A percentile compares a stretch with the other conserved stretches of the same genome.
Evolutionary conservation across 2,888 invertebrate species (phyloP).

Genomic region (Bugulina stolonifera): DNA sequence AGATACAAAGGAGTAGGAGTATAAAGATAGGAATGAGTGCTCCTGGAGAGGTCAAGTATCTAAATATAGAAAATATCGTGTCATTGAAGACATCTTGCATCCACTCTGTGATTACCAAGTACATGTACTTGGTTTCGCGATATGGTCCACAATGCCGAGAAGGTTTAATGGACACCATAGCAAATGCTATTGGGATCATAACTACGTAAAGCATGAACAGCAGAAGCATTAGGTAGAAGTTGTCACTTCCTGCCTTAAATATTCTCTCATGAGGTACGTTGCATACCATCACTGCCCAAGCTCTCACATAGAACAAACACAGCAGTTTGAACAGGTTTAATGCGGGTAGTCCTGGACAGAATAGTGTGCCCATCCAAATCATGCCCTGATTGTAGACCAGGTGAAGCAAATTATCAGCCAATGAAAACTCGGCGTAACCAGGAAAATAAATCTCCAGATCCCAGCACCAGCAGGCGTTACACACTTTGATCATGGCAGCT

Average conservation of each 20-base stretch:
- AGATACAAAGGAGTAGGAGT: conserved; percentile 80
- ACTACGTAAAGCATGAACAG: conserved; percentile 90
- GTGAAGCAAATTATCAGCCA: conserved; percentile 93
- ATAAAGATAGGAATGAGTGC: conserved; percentile 86
- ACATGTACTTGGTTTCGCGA: conserved; percentile 59
- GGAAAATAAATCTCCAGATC: conserved; percentile 92
- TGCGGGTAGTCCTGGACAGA: conserved; percentile 84
- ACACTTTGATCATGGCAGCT: conserved; percentile 80
- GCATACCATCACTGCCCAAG: conserved; percentile 93
- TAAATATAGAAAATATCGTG: conserved; percentile 57
- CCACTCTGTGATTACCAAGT: conserved; percentile 73
- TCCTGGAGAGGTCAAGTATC: conserved; percentile 86
- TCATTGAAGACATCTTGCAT: conserved; percentile 64
- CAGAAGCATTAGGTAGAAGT: conserved; percentile 85
- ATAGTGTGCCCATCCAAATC: conserved; percentile 97
- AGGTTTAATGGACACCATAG: conserved; percentile 85
- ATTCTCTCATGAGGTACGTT: conserved; percentile 92
- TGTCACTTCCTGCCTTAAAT: conserved; percentile 86
- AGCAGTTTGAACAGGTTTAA: conserved; percentile 84
- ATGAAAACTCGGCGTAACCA: conserved; percentile 95
- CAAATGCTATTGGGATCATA: conserved; percentile 88
- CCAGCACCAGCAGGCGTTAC: conserved; percentile 95
- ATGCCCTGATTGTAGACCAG: conserved; percentile 94
- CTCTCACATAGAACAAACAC: conserved; percentile 86
- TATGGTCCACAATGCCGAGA: conserved; percentile 97